These are phyloP conservation scores for Lasioglossum pauxillum DNA, from an alignment of 2,888 invertebrate genomes.

Conservation along the genomic window DNA sequence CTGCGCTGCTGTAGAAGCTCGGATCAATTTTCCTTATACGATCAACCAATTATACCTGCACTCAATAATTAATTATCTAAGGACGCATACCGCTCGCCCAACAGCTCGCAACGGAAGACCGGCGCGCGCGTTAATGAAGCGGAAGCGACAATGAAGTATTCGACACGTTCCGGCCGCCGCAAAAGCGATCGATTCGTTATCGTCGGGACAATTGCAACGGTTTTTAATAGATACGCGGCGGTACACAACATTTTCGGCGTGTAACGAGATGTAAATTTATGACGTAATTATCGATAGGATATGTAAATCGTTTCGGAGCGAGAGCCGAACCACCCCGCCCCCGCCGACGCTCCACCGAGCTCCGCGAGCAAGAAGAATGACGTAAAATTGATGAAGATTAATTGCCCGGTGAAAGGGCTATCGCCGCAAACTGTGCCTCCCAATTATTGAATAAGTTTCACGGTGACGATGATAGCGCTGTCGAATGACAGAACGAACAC, in stretches of 20 bases:
- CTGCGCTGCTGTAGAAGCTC: too few species aligned
- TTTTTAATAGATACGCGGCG: slow-evolving; percentile 47
- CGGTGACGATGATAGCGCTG: slow-evolving; percentile 32
- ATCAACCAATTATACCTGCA: too few species aligned
- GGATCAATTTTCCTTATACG: too few species aligned
- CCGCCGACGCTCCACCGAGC: slow-evolving; percentile 10
- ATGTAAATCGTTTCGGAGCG: slow-evolving; percentile 52
- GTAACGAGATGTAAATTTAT: slow-evolving; percentile 63
- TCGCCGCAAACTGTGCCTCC: slow-evolving; percentile 26
- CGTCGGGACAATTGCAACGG: slow-evolving; percentile 49
- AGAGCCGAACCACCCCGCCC: neutral
- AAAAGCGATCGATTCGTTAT: slow-evolving; percentile 30
- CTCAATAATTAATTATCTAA: neutral
- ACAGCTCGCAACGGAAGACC: neutral
- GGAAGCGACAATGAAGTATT: slow-evolving; percentile 8
- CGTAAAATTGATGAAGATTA: slow-evolving; percentile 64
- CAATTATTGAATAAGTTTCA: slow-evolving; percentile 53
- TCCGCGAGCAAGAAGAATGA: slow-evolving; percentile 54
- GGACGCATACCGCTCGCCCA: neutral
- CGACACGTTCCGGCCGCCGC: slow-evolving; percentile 11
- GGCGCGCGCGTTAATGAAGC: neutral
- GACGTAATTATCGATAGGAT: slow-evolving; percentile 59
- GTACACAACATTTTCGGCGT: slow-evolving; percentile 52
- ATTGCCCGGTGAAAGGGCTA: slow-evolving; percentile 49
- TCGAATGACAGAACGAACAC: slow-evolving; percentile 1